Evolutionary conservation across 2,888 invertebrate genomes (phyloP), one percentile per base, ranked within the genome.

Genomic region (Operophtera brumata): DNA sequence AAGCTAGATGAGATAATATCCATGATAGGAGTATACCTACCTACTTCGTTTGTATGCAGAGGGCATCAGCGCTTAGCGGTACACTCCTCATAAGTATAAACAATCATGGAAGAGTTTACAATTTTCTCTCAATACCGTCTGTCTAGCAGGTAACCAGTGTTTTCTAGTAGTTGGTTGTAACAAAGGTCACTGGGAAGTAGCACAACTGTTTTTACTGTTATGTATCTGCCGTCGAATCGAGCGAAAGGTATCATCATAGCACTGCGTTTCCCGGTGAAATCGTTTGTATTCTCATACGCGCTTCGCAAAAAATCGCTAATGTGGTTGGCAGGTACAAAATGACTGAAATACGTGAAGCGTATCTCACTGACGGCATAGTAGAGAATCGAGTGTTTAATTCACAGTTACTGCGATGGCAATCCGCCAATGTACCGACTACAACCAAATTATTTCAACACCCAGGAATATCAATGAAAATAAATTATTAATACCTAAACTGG

Each of bases 171-270:
- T 57, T 70, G 69, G 65, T 72, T 73, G 73, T 78, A 83, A 85
- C 84, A 84, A 86, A 86, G 85, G 84, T 86, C 84, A 87, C 80
- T 84, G 85, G 78, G 82, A 88, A 86, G 82, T 86, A 67, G 86
- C 75, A 78, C 87, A 81, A 71, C 67, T 67, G 81, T 84, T 85
- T 82, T 83, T 82, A 77, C 78, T 78, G 78, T 77, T 82, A 77
- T 77, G 76, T 81, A 83, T 84, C 81, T 78, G 70, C 73, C 78
- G 78, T 79, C 75, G 80, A 78, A 83, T 82, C 80, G 80, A 89
- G 86, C 86, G 86, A 86, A 88, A 88, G 85, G 88, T 83, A 85
- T 82, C 82, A 82, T 77, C 80, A 74, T 73, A 74, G 70, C 67
- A 66, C 63, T 69, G 71, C 71, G 80, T 80, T 84, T 84, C 84